A percentile compares a stretch with the other conserved stretches of the same genome.
Conservation (phyloP, 2,888 invertebrate genomes). For the Arge pagana region DNA sequence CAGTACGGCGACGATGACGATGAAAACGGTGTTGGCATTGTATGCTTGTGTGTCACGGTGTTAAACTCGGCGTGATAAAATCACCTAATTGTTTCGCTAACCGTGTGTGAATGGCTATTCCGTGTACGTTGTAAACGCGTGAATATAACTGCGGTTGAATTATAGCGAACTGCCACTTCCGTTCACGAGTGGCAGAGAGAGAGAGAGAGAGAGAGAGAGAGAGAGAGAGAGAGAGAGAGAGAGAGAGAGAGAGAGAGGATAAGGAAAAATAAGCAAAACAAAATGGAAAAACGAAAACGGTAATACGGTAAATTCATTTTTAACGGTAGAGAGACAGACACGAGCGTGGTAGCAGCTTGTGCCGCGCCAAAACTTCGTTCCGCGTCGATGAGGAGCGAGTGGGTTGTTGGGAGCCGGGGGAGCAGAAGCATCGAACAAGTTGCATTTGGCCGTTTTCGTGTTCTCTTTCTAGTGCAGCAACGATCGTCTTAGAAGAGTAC, state of each 20-base stretch:
- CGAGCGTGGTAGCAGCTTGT: too few relatives aligned
- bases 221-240: neutral
- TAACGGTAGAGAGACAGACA: too few relatives aligned
- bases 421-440: too few relatives aligned
- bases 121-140: conserved; percentile 2
- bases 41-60: conserved; percentile 34
- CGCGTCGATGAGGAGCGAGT: too few relatives aligned
- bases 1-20: conserved; percentile 9
- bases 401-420: too few relatives aligned
- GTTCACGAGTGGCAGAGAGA: neutral
- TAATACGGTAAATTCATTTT: too few relatives aligned
- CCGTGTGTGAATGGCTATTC: conserved; percentile 54
- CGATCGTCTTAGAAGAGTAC: too few relatives aligned
- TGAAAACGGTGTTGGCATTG: conserved; percentile 8
- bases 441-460: too few relatives aligned
- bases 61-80: conserved; percentile 51
- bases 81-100: conserved; percentile 58
- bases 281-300: neutral
- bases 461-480: too few relatives aligned
- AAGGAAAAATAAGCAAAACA: conserved; percentile 1
- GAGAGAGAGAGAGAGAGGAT: conserved; percentile 6
- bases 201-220: neutral
- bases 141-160: conserved; percentile 13
- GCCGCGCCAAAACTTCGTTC: too few relatives aligned
- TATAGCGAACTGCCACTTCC: conserved; percentile 22